Conservation (phyloP, 2,113 vertebrate species). For the Aptenodytes forsteri region DNA sequence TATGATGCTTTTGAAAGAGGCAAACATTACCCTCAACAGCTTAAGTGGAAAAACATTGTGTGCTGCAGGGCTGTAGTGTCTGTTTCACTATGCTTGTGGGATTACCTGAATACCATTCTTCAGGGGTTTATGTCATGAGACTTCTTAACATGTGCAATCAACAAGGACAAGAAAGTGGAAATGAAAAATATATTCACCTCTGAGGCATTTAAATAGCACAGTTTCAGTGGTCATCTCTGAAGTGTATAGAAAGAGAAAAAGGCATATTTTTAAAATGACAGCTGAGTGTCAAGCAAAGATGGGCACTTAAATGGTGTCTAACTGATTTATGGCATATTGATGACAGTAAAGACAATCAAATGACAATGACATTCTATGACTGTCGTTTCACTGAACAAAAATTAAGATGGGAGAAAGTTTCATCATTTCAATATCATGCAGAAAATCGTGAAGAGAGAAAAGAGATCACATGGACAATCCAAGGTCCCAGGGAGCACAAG, state of each 20-base stretch:
- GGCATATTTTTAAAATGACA: neutral
- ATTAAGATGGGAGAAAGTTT: neutral
- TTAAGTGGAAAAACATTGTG: neutral
- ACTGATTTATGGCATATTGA: neutral
- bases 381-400: neutral
- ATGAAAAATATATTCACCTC: constrained; percentile 10
- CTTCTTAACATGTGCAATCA: neutral
- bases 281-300: neutral
- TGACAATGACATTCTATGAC: neutral
- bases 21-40: neutral
- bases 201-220: neutral
- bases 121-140: neutral
- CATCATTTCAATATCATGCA: neutral
- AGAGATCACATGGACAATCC: neutral
- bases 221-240: constrained; percentile 17
- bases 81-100: neutral
- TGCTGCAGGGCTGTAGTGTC: neutral
- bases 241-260: neutral
- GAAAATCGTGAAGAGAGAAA: neutral
- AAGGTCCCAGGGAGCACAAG: neutral
- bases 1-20: neutral
- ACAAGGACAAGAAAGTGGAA: neutral
- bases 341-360: constrained; percentile 22
- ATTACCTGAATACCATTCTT: neutral
- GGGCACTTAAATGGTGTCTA: neutral